A percentile compares a stretch with the other conserved stretches of the same genome.
Evolutionary conservation across 2,797 vertebrate species (phyloP).

Genomic region (Setipinna tenuifilis): DNA sequence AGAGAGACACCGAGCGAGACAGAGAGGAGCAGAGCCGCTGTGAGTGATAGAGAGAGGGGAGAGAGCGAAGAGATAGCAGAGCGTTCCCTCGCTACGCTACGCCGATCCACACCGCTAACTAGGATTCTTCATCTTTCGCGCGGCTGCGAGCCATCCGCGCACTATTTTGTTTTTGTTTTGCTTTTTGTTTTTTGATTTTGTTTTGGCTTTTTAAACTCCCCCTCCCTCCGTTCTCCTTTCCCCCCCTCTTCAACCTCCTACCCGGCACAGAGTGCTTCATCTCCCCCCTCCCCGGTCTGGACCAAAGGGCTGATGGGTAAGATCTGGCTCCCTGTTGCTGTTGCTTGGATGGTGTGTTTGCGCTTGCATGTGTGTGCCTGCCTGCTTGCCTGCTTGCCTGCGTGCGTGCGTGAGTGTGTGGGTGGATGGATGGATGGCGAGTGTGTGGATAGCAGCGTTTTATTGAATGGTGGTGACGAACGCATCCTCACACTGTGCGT

Average conservation of each 20-base stretch:
- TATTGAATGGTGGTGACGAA: constrained; percentile 76
- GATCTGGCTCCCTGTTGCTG: constrained; percentile 44
- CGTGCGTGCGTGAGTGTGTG: constrained; percentile 26
- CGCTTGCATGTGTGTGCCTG: constrained; percentile 41
- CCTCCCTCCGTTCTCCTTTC: background rate
- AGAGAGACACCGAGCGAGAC: constrained; percentile 42
- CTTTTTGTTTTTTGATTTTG: background rate
- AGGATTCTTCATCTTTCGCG: background rate
- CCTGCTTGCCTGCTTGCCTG: constrained; percentile 25
- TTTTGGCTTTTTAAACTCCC: background rate
- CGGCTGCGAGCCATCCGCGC: background rate
- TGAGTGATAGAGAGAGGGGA: constrained; percentile 36
- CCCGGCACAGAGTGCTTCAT: constrained; percentile 19
- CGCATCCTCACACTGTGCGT: constrained; percentile 59
- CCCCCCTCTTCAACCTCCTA: background rate
- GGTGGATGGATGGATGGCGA: constrained; percentile 49
- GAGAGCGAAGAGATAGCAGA: background rate
- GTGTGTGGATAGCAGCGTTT: constrained; percentile 62
- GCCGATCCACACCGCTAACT: background rate
- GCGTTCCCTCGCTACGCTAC: background rate
- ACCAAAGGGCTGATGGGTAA: constrained; percentile 75
- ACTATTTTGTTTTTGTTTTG: background rate
- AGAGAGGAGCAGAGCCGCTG: constrained; percentile 49
- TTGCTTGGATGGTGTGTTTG: constrained; percentile 31
- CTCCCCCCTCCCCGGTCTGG: constrained; percentile 41